Conservation (phyloP, 2,888 invertebrate genomes). For the Drosophila affinis region DNA sequence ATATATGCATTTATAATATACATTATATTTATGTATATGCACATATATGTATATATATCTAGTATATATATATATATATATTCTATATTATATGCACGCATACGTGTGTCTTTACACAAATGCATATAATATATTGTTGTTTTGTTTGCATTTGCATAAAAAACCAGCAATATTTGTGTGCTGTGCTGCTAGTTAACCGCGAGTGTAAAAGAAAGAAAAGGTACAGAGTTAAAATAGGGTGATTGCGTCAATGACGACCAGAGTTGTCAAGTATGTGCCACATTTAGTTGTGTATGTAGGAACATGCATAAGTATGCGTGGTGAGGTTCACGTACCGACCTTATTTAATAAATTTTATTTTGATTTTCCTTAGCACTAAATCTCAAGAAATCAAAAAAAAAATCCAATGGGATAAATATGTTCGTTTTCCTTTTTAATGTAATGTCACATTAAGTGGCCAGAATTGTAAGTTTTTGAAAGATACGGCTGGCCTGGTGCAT, state of each 20-base stretch:
- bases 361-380: background rate
- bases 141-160: slow-evolving; percentile 6
- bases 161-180: background rate
- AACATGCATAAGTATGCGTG: slow-evolving; percentile 7
- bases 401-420: background rate
- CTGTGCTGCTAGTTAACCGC: slow-evolving; percentile 10
- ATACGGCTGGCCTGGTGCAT: background rate
- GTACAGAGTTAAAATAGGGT: slow-evolving; percentile 69
- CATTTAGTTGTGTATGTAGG: slow-evolving; percentile 9
- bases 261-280: slow-evolving; percentile 67
- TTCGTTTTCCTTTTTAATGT: too few species aligned
- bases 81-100: slow-evolving; percentile 3
- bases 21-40: background rate
- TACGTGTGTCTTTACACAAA: slow-evolving; percentile 8
- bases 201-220: slow-evolving; percentile 40
- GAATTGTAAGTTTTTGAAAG: background rate
- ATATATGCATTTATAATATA: slow-evolving; percentile 3
- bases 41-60: background rate
- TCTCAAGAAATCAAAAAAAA: background rate
- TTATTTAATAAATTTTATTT: background rate
- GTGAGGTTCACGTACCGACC: background rate
- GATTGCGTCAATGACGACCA: slow-evolving; percentile 75
- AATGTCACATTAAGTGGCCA: background rate
- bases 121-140: slow-evolving; percentile 4
- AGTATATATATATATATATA: background rate